Percentiles rank a stretch among this genome's conserved stretches.
Evolutionary conservation across 1,140 invertebrate species (phyloP).

Genomic region (Megalonaias nervosa): DNA sequence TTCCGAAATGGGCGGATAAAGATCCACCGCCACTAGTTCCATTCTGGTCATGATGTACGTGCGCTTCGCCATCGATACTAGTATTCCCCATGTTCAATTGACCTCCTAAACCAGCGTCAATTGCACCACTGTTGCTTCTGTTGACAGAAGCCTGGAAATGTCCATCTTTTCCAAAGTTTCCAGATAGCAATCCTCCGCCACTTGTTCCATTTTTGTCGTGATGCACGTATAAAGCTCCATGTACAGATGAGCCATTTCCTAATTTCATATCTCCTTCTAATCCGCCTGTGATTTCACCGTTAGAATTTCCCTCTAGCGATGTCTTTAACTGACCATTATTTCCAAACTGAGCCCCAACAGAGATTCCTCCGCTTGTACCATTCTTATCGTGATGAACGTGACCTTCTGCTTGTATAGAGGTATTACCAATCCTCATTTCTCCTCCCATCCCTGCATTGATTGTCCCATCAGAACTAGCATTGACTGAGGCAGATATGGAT

Average conservation of each 20-base stretch:
- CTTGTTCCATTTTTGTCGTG: conserved; percentile 9
- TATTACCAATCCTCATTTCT: background rate
- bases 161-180: background rate
- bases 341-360: background rate
- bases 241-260: background rate
- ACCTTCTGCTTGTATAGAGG: conserved; percentile 1
- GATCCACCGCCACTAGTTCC: background rate
- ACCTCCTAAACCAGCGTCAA: background rate
- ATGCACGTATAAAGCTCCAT: conserved; percentile 2
- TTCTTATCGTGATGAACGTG: conserved; percentile 3
- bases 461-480: conserved; percentile 3
- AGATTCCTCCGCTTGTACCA: conserved; percentile 1
- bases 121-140: background rate
- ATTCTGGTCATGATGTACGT: conserved; percentile 8
- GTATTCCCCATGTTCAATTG: background rate
- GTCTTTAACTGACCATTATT: background rate
- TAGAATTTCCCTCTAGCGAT: background rate
- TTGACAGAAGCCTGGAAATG: background rate
- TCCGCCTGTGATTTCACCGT: background rate
- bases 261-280: background rate
- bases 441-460: conserved; percentile 1
- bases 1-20: background rate
- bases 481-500: background rate
- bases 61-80: background rate
- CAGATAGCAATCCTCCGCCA: conserved; percentile 3